Percentiles rank a stretch among this genome's conserved stretches.
phyloP scores from a whole-genome alignment of 2,113 vertebrate genomes.

The Prolemur simus region DNA sequence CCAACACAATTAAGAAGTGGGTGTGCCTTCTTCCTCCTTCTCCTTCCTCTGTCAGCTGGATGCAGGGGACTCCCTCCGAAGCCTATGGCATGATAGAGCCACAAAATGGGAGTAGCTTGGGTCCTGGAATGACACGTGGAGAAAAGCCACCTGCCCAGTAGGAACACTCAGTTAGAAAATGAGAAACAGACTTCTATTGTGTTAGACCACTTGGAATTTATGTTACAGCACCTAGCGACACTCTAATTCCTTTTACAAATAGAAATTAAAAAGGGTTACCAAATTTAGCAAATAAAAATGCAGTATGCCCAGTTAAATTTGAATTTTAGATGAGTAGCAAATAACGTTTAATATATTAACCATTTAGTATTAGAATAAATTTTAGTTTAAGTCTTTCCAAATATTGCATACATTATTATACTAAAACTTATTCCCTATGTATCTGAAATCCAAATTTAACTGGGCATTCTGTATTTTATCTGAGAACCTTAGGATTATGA shows the following conservation, averaged over 20 bases:
- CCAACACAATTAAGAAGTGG: not conserved
- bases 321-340: constrained; percentile 18
- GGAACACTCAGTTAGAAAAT: not conserved
- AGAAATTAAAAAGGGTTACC: not conserved
- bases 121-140: not conserved
- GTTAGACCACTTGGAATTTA: not conserved
- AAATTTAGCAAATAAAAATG: not conserved
- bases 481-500: not conserved
- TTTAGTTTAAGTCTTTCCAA: not conserved
- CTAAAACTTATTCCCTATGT: not conserved
- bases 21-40: not conserved
- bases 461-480: not conserved
- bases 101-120: not conserved
- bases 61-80: not conserved
- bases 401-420: not conserved
- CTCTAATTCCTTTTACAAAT: not conserved
- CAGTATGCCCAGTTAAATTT: not conserved
- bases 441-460: constrained; percentile 5
- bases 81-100: not conserved
- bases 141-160: not conserved
- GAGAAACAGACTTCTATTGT: not conserved
- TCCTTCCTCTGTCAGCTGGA: not conserved
- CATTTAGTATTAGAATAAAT: not conserved
- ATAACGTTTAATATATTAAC: not conserved
- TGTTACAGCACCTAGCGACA: not conserved